Percentiles rank a stretch among this genome's conserved stretches.
phyloP scores from a whole-genome alignment of 2,888 invertebrate genomes.

The Clanis bilineata region DNA sequence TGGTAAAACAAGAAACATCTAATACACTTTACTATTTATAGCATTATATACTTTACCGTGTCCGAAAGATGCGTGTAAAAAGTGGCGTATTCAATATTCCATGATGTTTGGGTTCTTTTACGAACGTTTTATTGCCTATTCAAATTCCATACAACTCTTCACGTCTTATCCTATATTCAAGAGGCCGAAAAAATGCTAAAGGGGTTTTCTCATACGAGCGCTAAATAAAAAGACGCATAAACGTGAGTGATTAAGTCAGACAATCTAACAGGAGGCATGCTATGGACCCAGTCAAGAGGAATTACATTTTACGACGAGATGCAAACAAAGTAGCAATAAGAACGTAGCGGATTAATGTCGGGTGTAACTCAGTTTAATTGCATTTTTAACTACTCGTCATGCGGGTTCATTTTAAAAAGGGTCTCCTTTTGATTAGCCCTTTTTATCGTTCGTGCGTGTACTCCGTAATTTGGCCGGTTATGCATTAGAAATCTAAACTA shows the following conservation, averaged over 20 bases:
- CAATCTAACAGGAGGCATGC: slow-evolving; percentile 57
- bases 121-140: slow-evolving; percentile 35
- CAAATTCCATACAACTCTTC: slow-evolving; percentile 12
- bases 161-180: slow-evolving; percentile 5
- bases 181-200: slow-evolving; percentile 7
- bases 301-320: slow-evolving; percentile 61
- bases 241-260: slow-evolving; percentile 73
- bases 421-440: slow-evolving; percentile 44
- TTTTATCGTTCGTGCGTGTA: slow-evolving; percentile 24
- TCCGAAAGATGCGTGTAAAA: background rate
- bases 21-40: background rate
- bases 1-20: background rate
- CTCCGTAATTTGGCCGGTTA: slow-evolving; percentile 4
- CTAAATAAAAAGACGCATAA: slow-evolving; percentile 66
- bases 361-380: slow-evolving; percentile 58
- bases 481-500: background rate
- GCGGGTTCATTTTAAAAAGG: slow-evolving; percentile 51
- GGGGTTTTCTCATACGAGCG: slow-evolving; percentile 23
- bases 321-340: slow-evolving; percentile 62
- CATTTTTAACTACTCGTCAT: slow-evolving; percentile 54
- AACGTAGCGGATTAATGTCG: slow-evolving; percentile 48
- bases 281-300: slow-evolving; percentile 51
- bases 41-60: background rate
- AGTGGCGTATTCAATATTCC: slow-evolving; percentile 9
- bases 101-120: slow-evolving; percentile 12